These are phyloP conservation scores for Hydrophis major DNA, from an alignment of 2,797 vertebrate genomes.

Conservation along the genomic window DNA sequence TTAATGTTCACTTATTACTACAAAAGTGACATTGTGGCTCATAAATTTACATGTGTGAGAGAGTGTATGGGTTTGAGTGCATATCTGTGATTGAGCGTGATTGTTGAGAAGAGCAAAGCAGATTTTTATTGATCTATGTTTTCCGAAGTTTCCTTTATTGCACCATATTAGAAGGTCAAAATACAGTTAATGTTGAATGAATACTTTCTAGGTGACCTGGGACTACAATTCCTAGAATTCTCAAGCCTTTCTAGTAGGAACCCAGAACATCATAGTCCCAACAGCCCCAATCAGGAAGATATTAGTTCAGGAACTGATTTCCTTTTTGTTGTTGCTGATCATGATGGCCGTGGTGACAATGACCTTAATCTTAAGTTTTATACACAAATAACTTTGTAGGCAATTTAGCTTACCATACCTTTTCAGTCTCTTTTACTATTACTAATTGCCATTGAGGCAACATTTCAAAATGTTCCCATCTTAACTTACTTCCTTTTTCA, in stretches of 20 bases:
- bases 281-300: neutral
- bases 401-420: neutral
- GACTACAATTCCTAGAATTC: neutral
- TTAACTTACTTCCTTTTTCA: neutral
- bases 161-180: neutral
- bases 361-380: neutral
- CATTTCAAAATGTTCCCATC: neutral
- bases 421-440: neutral
- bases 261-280: neutral
- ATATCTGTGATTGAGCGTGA: neutral
- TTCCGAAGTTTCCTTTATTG: neutral
- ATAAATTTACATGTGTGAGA: neutral
- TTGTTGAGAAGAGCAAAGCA: neutral
- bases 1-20: neutral
- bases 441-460: neutral
- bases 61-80: neutral
- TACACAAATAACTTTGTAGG: neutral
- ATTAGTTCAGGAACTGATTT: neutral
- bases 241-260: neutral
- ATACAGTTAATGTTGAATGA: neutral
- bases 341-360: neutral
- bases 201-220: neutral
- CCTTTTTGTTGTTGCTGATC: neutral
- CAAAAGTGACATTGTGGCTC: neutral
- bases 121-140: neutral